phyloP scores from a whole-genome alignment of 92 coral and sea anemone genomes.

The Desmophyllum pertusum region DNA sequence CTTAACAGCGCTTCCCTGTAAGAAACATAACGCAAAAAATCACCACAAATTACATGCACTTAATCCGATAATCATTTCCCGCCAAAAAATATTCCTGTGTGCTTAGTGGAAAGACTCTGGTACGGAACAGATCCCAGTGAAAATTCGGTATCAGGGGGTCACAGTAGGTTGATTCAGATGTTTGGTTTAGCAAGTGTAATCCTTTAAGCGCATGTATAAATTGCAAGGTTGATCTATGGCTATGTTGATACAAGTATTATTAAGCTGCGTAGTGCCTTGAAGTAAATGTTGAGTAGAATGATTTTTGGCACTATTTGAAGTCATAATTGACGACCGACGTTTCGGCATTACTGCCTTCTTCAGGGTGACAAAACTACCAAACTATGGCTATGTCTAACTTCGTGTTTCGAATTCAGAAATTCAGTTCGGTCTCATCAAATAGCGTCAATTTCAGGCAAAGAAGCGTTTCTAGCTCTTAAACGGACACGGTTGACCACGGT shows the following conservation, averaged over 20 bases:
- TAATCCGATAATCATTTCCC: neutral
- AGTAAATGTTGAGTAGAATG: too few species aligned
- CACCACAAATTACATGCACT: neutral
- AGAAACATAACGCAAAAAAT: neutral
- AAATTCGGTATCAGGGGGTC: neutral
- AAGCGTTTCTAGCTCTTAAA: too few species aligned
- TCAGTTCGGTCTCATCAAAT: neutral
- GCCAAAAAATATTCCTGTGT: neutral
- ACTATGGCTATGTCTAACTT: neutral
- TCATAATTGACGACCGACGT: too few species aligned
- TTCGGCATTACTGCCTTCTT: too few species aligned
- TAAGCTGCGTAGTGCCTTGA: too few species aligned
- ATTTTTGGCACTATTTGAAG: too few species aligned
- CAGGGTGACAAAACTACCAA: too few species aligned
- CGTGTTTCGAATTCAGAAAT: neutral
- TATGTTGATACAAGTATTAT: too few species aligned
- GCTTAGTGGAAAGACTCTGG: neutral
- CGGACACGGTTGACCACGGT: too few species aligned
- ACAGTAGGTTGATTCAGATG: neutral
- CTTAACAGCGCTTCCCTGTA: neutral
- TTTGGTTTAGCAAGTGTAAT: neutral
- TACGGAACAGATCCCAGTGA: slow-evolving; percentile 18
- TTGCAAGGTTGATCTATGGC: neutral
- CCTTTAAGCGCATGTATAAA: neutral
- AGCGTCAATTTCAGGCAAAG: too few species aligned